A percentile compares a stretch with the other conserved stretches of the same genome.
phyloP scores from a whole-genome alignment of 2,888 invertebrate genomes.

The Mayetiola destructor region DNA sequence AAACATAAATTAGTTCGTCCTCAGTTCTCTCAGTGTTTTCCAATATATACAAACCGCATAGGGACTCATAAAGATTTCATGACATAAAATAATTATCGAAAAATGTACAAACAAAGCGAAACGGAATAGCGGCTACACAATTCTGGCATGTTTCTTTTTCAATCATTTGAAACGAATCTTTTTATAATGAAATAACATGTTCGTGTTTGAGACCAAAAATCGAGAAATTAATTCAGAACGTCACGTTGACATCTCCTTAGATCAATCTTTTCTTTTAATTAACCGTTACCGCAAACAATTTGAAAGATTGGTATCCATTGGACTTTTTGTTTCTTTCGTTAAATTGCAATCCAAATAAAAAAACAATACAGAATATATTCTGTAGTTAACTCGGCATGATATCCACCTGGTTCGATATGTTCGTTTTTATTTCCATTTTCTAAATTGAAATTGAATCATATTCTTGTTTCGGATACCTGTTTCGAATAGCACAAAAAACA shows the following conservation, averaged over 20 bases:
- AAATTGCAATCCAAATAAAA: too few species aligned
- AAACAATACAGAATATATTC: too few species aligned
- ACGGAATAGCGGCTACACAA: neutral
- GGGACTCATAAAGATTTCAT: too few species aligned
- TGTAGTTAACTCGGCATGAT: too few species aligned
- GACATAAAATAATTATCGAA: slow-evolving; percentile 11
- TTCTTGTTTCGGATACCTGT: too few species aligned
- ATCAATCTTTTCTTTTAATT: slow-evolving; percentile 17
- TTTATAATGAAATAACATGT: neutral
- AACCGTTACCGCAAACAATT: slow-evolving; percentile 14
- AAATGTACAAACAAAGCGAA: neutral
- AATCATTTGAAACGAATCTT: neutral
- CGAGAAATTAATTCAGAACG: slow-evolving; percentile 11
- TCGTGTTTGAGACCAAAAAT: neutral
- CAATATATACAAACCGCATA: too few species aligned
- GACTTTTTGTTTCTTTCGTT: neutral
- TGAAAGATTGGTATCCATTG: slow-evolving; percentile 4
- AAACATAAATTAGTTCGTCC: too few species aligned
- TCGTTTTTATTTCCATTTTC: too few species aligned
- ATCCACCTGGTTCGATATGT: too few species aligned
- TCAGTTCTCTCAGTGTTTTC: too few species aligned
- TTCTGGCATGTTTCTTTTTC: neutral
- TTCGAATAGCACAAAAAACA: too few species aligned
- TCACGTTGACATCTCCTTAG: slow-evolving; percentile 16
- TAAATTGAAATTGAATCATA: too few species aligned